Percentiles rank a stretch among this genome's conserved stretches.
Evolutionary conservation across 2,888 invertebrate genomes (phyloP).

Genomic region (Acholoe squamosa): DNA sequence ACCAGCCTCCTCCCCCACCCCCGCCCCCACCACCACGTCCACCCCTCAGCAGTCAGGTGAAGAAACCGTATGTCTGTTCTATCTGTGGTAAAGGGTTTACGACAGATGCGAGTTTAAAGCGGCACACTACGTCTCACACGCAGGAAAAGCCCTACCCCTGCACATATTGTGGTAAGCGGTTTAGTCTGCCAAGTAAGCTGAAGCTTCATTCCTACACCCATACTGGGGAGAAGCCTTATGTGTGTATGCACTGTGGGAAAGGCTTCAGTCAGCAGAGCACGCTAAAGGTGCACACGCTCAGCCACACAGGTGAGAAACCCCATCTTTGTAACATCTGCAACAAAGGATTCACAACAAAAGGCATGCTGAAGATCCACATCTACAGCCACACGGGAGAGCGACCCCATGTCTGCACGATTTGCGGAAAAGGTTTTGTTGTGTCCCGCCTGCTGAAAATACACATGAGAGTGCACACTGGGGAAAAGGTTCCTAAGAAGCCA

Average conservation of each 20-base stretch:
- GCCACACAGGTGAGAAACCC: not conserved
- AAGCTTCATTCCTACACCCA: not conserved
- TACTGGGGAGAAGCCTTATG: not conserved
- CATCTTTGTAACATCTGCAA: slow-evolving; percentile 4
- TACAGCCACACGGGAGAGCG: slow-evolving; percentile 37
- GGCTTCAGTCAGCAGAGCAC: not conserved
- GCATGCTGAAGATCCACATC: not conserved
- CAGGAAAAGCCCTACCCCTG: not conserved
- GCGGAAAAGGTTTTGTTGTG: not conserved
- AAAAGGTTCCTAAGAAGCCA: too few relatives aligned
- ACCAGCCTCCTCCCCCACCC: too few relatives aligned
- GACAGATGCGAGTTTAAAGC: not conserved
- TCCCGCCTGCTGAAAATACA: not conserved
- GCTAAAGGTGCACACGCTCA: not conserved
- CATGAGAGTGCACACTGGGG: not conserved
- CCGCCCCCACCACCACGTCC: too few relatives aligned
- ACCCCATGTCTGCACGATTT: not conserved
- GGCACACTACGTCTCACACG: not conserved
- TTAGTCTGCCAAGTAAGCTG: not conserved
- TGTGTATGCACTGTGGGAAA: not conserved
- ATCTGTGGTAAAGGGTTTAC: not conserved
- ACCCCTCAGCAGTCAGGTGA: too few relatives aligned
- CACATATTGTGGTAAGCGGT: not conserved
- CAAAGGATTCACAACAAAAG: not conserved
- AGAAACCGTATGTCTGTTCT: not conserved